phyloP scores from a whole-genome alignment of 2,113 vertebrate genomes.

The Syngnathoides biaculeatus region DNA sequence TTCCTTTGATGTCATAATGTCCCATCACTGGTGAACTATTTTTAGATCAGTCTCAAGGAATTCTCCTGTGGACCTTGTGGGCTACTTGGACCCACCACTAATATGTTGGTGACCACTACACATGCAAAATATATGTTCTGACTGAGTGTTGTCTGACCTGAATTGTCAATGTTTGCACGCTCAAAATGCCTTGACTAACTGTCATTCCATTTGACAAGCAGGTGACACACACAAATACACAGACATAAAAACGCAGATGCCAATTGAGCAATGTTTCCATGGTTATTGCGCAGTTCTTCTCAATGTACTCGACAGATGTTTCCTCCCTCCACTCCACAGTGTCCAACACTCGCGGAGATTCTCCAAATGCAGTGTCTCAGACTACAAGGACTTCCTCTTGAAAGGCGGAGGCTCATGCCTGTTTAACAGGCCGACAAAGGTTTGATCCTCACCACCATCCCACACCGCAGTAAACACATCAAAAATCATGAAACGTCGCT shows the following conservation, averaged over 20 bases:
- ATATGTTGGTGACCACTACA: too few species aligned
- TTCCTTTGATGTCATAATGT: too few species aligned
- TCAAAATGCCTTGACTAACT: background rate
- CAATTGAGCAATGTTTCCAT: background rate
- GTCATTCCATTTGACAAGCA: background rate
- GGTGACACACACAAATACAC: slow-evolving; percentile 7
- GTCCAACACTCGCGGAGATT: slow-evolving; percentile 89
- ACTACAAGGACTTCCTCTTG: slow-evolving; percentile 91
- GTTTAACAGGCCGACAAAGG: slow-evolving; percentile 95
- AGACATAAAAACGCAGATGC: slow-evolving; percentile 1
- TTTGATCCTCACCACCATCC: slow-evolving; percentile 39
- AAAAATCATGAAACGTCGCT: background rate
- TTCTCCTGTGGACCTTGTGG: too few species aligned
- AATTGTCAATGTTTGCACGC: too few species aligned
- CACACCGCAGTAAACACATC: background rate
- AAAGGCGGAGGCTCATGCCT: slow-evolving; percentile 94
- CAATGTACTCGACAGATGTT: background rate
- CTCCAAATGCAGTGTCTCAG: slow-evolving; percentile 94
- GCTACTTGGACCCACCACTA: too few species aligned
- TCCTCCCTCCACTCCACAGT: slow-evolving; percentile 65
- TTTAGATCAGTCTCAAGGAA: too few species aligned
- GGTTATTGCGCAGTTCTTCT: background rate
- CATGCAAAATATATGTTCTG: too few species aligned
- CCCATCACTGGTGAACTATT: too few species aligned
- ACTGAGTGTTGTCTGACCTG: too few species aligned